Evolutionary conservation across 2,888 invertebrate species (phyloP).

Genomic region (Oxystoma pomonae): DNA sequence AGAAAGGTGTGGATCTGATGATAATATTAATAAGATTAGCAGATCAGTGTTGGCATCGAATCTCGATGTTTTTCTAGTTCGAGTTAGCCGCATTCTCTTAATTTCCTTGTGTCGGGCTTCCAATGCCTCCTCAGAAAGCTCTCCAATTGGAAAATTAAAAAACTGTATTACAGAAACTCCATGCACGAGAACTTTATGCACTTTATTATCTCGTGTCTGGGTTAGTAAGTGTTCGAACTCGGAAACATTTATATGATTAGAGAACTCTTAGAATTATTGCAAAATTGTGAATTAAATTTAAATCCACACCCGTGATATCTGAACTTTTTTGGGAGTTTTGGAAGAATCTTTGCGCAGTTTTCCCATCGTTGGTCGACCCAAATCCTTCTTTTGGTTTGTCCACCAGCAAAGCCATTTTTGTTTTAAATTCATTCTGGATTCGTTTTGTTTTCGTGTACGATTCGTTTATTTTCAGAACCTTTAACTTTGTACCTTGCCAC

Average conservation of each 20-base stretch:
- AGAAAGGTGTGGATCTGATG: neutral
- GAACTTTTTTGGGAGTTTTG: neutral
- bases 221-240: neutral
- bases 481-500: constrained; percentile 5
- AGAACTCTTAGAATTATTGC: neutral
- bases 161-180: neutral
- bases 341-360: neutral
- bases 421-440: constrained; percentile 1
- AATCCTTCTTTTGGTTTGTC: constrained; percentile 1
- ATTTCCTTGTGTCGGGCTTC: constrained; percentile 1
- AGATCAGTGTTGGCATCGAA: neutral
- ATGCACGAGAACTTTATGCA: constrained; percentile 3
- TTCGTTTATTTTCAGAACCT: neutral
- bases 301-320: neutral
- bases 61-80: neutral
- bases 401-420: constrained; percentile 1
- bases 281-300: neutral
- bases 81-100: neutral
- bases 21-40: neutral
- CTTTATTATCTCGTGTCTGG: neutral
- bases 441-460: constrained; percentile 1
- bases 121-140: neutral
- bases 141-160: neutral
- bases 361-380: neutral
- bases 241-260: neutral